These are phyloP conservation scores for Siniperca scherzeri DNA, from an alignment of 2,797 vertebrate species.

Conservation along the genomic window DNA sequence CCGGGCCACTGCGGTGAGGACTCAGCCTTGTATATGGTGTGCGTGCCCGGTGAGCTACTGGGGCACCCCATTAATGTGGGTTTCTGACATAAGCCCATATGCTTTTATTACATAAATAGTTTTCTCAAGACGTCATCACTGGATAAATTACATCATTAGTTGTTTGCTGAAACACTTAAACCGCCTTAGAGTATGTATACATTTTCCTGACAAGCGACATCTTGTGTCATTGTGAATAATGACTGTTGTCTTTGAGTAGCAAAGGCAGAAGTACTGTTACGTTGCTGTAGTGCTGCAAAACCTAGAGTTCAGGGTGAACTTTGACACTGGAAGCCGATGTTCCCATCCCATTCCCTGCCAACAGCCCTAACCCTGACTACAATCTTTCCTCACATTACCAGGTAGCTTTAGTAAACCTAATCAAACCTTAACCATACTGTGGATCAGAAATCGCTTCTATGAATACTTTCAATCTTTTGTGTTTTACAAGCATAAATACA, in stretches of 20 bases:
- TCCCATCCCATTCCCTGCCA: neutral
- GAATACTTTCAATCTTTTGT: neutral
- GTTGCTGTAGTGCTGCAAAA: neutral
- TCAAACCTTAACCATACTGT: neutral
- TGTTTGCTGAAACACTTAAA: neutral
- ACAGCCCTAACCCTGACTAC: neutral
- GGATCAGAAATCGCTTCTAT: neutral
- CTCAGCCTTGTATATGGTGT: too few relatives aligned
- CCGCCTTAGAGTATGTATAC: neutral
- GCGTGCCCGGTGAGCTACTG: too few relatives aligned
- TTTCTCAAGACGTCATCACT: neutral
- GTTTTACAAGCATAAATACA: neutral
- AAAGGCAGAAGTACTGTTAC: neutral
- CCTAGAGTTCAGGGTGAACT: neutral
- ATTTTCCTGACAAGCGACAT: neutral
- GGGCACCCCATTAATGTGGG: neutral
- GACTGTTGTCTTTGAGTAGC: neutral
- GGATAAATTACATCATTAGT: neutral
- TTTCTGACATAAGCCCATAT: conserved; percentile 1
- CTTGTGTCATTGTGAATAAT: neutral
- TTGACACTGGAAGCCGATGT: neutral
- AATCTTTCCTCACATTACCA: neutral
- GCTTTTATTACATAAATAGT: neutral
- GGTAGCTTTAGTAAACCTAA: neutral
- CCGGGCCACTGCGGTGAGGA: too few relatives aligned